Conservation (phyloP, 2,113 vertebrate genomes). For the Hippocampus guttulatus region DNA sequence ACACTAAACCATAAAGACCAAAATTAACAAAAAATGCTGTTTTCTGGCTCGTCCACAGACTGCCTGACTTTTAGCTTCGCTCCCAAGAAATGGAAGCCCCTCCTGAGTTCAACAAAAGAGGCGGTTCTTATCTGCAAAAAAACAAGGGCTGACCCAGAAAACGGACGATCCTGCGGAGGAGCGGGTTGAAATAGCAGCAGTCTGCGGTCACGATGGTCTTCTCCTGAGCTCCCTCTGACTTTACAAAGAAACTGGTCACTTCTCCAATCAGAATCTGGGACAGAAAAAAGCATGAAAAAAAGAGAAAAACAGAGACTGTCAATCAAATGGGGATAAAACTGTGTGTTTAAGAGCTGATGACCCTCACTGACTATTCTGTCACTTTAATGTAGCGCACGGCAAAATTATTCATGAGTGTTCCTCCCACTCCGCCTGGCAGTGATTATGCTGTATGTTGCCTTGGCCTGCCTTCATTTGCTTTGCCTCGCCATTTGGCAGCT, state of each 20-base stretch:
- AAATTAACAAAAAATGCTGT: constrained; percentile 1
- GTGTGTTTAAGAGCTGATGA: constrained; percentile 14
- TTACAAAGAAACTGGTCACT: constrained; percentile 79
- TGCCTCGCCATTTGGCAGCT: constrained; percentile 23
- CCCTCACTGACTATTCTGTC: constrained; percentile 23
- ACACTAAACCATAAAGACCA: not conserved
- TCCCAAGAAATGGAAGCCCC: not conserved
- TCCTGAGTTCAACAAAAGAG: constrained; percentile 4
- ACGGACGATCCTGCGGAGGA: constrained; percentile 83
- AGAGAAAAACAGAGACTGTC: not conserved
- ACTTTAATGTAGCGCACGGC: constrained; percentile 19
- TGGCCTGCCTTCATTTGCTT: constrained; percentile 16
- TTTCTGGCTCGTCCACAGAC: constrained; percentile 3
- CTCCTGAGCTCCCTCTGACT: constrained; percentile 73
- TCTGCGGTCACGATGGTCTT: constrained; percentile 85
- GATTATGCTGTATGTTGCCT: constrained; percentile 4
- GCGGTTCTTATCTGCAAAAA: constrained; percentile 10
- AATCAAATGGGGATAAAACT: constrained; percentile 19
- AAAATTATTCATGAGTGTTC: constrained; percentile 43
- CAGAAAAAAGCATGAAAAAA: constrained; percentile 12
- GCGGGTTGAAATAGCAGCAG: constrained; percentile 88
- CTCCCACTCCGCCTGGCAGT: constrained; percentile 6
- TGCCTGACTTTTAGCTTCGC: constrained; percentile 10
- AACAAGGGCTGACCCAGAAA: constrained; percentile 78
- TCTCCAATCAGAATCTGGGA: constrained; percentile 84